phyloP scores from a whole-genome alignment of 2,888 invertebrate species.

The Neoascia interrupta region DNA sequence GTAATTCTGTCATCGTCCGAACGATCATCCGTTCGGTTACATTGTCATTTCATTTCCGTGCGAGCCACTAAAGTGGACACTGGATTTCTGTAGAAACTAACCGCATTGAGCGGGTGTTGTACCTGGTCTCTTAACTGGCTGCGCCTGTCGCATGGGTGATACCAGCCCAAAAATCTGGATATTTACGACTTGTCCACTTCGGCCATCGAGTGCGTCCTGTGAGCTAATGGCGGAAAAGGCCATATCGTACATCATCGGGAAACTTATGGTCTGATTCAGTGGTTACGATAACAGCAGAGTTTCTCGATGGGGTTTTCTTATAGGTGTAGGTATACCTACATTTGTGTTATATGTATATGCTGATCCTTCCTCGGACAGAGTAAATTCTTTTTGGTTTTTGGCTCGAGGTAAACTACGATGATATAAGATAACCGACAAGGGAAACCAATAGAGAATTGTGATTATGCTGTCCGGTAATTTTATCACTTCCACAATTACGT shows the following conservation, averaged over 20 bases:
- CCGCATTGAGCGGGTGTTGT: slow-evolving; percentile 53
- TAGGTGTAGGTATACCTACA: too few relatives aligned
- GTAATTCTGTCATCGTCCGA: slow-evolving; percentile 54
- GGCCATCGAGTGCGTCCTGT: slow-evolving; percentile 54
- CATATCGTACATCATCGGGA: slow-evolving; percentile 60
- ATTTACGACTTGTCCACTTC: slow-evolving; percentile 61
- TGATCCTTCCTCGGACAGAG: too few relatives aligned
- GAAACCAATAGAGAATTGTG: too few relatives aligned
- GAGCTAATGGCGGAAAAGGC: slow-evolving; percentile 43
- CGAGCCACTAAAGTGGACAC: slow-evolving; percentile 55
- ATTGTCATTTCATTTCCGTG: slow-evolving; percentile 68
- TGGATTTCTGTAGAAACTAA: slow-evolving; percentile 56
- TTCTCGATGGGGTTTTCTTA: too few relatives aligned
- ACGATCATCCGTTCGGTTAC: slow-evolving; percentile 63
- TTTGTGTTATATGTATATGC: too few relatives aligned
- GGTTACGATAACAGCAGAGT: slow-evolving; percentile 39
- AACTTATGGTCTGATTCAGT: slow-evolving; percentile 60
- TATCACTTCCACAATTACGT: too few relatives aligned
- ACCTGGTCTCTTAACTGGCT: slow-evolving; percentile 30
- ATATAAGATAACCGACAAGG: too few relatives aligned
- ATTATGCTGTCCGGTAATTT: too few relatives aligned
- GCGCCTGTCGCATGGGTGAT: slow-evolving; percentile 10
- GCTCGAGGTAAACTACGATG: too few relatives aligned
- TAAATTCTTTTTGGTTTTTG: too few relatives aligned
- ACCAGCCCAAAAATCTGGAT: slow-evolving; percentile 53